These are phyloP conservation scores for Herpailurus yagouaroundi DNA, from an alignment of 2,113 vertebrate species.

Conservation along the genomic window DNA sequence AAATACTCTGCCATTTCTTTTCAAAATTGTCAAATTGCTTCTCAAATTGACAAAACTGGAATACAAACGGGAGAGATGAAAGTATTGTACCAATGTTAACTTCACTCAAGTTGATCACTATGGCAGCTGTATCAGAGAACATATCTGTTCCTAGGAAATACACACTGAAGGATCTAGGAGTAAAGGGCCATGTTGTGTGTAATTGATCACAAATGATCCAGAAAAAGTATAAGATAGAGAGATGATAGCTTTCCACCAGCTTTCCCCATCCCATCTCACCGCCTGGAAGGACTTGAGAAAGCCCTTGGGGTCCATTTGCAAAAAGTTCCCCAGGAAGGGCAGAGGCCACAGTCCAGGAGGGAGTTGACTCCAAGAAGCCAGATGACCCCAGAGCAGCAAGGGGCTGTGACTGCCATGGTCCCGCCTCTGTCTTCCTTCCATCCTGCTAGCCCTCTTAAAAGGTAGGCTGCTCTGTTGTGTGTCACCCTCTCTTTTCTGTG, in stretches of 20 bases:
- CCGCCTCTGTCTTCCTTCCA: neutral
- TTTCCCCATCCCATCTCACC: neutral
- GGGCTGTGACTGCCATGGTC: neutral
- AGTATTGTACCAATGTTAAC: neutral
- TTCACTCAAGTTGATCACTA: neutral
- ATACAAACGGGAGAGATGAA: neutral
- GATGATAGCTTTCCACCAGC: too few species aligned
- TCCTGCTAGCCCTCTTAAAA: neutral
- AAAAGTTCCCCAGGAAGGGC: constrained; percentile 37
- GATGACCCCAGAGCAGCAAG: neutral
- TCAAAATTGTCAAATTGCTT: neutral
- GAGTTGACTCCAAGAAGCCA: fast-evolving
- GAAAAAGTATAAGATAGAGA: neutral
- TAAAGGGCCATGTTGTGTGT: neutral
- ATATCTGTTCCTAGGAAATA: neutral
- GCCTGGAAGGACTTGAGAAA: neutral
- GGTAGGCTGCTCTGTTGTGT: neutral
- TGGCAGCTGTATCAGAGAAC: neutral
- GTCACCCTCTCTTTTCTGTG: neutral
- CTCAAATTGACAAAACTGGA: neutral
- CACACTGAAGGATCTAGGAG: neutral
- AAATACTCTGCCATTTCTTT: neutral
- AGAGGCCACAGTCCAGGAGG: neutral
- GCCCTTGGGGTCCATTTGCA: neutral
- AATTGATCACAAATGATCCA: neutral